phyloP scores from a whole-genome alignment of 2,113 vertebrate genomes.

The Dendrocopos noguchii region DNA sequence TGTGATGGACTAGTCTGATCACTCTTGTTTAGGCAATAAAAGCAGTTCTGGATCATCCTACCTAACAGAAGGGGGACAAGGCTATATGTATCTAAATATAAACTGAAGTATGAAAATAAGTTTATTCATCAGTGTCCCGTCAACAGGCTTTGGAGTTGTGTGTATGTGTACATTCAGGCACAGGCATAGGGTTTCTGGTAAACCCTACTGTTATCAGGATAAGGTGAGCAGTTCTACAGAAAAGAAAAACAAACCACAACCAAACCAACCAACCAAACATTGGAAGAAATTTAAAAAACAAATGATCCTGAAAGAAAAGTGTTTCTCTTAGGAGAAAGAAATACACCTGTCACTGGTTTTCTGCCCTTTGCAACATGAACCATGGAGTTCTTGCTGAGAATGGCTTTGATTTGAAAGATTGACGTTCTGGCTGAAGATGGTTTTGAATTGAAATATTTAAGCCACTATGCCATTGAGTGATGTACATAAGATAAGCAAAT shows the following conservation, averaged over 20 bases:
- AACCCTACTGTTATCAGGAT: neutral
- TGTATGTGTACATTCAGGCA: neutral
- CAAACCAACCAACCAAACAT: too few species aligned
- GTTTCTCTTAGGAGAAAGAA: neutral
- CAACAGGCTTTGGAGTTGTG: neutral
- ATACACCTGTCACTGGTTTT: neutral
- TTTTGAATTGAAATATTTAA: neutral
- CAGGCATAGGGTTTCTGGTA: neutral
- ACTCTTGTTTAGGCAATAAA: neutral
- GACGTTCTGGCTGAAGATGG: neutral
- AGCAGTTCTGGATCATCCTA: neutral
- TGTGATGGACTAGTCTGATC: neutral
- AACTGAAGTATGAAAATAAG: neutral
- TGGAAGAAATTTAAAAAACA: neutral
- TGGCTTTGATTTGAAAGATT: neutral
- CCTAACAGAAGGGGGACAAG: neutral
- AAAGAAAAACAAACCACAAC: neutral
- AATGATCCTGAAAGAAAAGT: neutral
- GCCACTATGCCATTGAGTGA: neutral
- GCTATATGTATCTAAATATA: neutral
- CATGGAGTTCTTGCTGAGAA: neutral
- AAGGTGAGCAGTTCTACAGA: neutral
- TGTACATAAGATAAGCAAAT: neutral
- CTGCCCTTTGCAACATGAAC: neutral
- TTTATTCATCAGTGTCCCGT: neutral